These are phyloP conservation scores for Ricordea florida DNA, from an alignment of 92 coral and sea anemone genomes.

Conservation along the genomic window DNA sequence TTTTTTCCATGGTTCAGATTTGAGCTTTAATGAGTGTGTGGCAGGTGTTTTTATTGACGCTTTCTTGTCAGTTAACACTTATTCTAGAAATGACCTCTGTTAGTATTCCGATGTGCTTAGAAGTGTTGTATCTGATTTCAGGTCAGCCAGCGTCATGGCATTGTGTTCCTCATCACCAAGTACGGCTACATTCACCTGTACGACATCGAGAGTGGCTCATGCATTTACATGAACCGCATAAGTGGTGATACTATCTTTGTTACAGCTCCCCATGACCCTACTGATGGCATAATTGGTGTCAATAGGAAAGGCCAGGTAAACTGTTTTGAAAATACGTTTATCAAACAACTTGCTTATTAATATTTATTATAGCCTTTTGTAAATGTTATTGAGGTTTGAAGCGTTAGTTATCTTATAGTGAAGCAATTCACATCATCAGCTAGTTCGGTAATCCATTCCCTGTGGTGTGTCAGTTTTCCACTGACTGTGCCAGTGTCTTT, in stretches of 20 bases:
- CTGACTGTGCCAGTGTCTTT: no score
- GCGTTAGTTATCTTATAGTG: no score
- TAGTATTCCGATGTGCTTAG: no score
- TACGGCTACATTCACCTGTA: constrained; percentile 97
- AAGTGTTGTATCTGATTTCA: background rate
- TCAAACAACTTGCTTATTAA: no score
- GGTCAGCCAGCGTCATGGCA: constrained; percentile 97
- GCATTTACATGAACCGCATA: constrained; percentile 99
- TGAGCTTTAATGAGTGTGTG: no score
- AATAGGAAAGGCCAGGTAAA: constrained; percentile 99
- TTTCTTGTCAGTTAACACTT: no score
- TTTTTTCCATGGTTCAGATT: no score
- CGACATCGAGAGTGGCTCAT: constrained; percentile 93
- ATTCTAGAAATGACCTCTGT: no score
- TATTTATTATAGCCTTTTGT: background rate
- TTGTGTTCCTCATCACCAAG: constrained; percentile 94
- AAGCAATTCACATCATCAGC: no score
- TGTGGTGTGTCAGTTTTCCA: no score
- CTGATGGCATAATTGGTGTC: constrained; percentile 98
- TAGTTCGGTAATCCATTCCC: no score
- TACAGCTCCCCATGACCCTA: constrained; percentile 93
- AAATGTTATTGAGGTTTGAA: background rate
- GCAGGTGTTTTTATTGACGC: no score
- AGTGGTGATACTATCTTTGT: constrained; percentile 99
- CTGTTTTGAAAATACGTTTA: background rate